Conservation (phyloP, 2,888 invertebrate species). For the Tiliacea citrago region DNA sequence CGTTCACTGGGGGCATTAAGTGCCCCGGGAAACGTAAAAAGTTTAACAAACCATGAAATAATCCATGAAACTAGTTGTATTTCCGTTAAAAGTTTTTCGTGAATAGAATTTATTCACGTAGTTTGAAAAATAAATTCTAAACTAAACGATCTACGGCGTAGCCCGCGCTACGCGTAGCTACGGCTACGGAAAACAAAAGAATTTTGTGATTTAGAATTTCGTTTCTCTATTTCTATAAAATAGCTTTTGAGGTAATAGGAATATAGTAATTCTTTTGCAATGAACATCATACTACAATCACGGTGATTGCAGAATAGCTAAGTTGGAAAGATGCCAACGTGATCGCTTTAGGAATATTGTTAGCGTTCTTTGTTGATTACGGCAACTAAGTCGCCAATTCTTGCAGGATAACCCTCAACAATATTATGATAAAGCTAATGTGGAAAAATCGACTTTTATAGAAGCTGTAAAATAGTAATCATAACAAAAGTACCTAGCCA, state of each 20-base stretch:
- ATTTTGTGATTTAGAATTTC: neutral
- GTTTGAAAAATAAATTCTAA: slow-evolving; percentile 38
- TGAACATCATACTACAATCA: slow-evolving; percentile 47
- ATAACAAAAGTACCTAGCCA: slow-evolving; percentile 39
- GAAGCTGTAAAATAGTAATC: slow-evolving; percentile 25
- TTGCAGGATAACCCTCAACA: slow-evolving; percentile 11
- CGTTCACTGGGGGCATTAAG: slow-evolving; percentile 30
- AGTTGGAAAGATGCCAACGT: slow-evolving; percentile 45
- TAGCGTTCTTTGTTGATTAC: slow-evolving; percentile 38
- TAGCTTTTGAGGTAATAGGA: slow-evolving; percentile 17
- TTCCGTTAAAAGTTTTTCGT: slow-evolving; percentile 33
- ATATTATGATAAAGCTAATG: slow-evolving; percentile 15
- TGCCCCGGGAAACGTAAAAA: slow-evolving; percentile 42
- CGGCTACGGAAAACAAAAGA: slow-evolving; percentile 13
- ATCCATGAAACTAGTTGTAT: slow-evolving; percentile 45
- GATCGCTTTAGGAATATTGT: slow-evolving; percentile 30
- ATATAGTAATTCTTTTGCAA: slow-evolving; percentile 15
- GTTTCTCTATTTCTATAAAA: slow-evolving; percentile 9
- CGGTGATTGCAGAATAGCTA: slow-evolving; percentile 30
- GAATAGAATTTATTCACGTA: slow-evolving; percentile 24
- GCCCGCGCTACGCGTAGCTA: slow-evolving; percentile 20
- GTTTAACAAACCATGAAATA: slow-evolving; percentile 55
- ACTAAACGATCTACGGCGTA: slow-evolving; percentile 39
- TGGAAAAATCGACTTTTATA: slow-evolving; percentile 7
- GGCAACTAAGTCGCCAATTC: slow-evolving; percentile 8